Conservation (phyloP, 2,113 vertebrate genomes). For the Otocyon megalotis region DNA sequence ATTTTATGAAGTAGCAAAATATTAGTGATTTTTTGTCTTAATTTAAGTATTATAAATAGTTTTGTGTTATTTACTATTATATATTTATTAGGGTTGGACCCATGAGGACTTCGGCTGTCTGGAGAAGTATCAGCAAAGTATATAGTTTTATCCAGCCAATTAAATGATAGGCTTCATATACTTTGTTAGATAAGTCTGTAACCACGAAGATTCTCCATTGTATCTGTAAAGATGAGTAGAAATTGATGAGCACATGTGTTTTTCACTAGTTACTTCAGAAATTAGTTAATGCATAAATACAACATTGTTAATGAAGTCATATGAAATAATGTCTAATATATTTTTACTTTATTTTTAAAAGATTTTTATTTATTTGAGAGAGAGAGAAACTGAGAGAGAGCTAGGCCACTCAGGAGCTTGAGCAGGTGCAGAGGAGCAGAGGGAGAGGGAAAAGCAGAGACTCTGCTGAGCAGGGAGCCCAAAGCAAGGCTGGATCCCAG, state of each 20-base stretch:
- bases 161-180: background rate
- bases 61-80: background rate
- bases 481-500: background rate
- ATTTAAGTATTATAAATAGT: background rate
- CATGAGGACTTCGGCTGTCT: background rate
- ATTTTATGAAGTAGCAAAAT: background rate
- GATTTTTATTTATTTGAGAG: background rate
- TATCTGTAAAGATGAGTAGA: background rate
- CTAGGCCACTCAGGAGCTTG: background rate
- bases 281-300: background rate
- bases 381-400: background rate
- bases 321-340: background rate
- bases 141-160: background rate
- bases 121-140: background rate
- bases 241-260: background rate
- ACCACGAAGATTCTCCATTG: background rate
- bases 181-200: background rate
- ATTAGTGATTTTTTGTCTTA: slow-evolving; percentile 15
- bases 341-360: background rate
- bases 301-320: background rate
- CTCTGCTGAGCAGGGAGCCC: background rate
- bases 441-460: background rate
- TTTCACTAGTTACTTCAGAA: background rate
- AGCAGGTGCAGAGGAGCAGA: background rate
- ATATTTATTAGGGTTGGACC: background rate